Base-by-base conservation (phyloP, 2,888 invertebrate genomes). In the Eupithecia insigniata region DNA sequence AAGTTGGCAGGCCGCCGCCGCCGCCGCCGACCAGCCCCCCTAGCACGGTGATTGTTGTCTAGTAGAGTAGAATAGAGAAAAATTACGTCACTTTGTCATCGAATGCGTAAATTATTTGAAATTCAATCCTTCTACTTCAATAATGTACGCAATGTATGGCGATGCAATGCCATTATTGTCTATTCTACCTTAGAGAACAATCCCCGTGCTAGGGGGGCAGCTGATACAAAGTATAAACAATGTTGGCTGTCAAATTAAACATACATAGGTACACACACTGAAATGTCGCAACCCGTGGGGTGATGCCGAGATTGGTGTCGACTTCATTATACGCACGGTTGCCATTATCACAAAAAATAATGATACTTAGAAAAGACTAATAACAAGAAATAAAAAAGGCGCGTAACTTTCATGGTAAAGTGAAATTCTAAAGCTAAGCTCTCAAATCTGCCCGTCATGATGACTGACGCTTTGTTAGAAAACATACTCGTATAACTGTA, bases 341-440 rank as follows among this genome's bases (percentile, higher is more conserved):
- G 5, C 22, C 4, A 51, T 3, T 26, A 26, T 55, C 5, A 26
- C 55, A 55, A 55, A 55, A 55, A 55, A 26, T 12, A 43, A 51
- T 22, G 22, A 51, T 55, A 14, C 55, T 26, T 14, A 55, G 26
- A 26, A 55, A 22, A 12, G 4, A 55, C 10, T 51, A 51, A 51
- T 10, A 55, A 30, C 16, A 62, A 32, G 10, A n/a, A 62, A 62
- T 62, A 62, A 62, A 34, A 61, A 22, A 22, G n/a, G 12, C 16
- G 12, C n/a, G 22, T 12, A 32, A n/a, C 67, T 73, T 73, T 69
- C 69, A 65, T 58, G 58, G 43, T 46, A 73, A 73, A 73, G 67
- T 73, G 73, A 73, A 73, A 73, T 68, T 66, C 6, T 32, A 34
- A 51, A 36, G 28, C 22, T 62, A 64, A 67, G 39, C 32, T 6